These are phyloP conservation scores for Luperina nickerlii DNA, from an alignment of 2,888 invertebrate genomes.

Conservation along the genomic window DNA sequence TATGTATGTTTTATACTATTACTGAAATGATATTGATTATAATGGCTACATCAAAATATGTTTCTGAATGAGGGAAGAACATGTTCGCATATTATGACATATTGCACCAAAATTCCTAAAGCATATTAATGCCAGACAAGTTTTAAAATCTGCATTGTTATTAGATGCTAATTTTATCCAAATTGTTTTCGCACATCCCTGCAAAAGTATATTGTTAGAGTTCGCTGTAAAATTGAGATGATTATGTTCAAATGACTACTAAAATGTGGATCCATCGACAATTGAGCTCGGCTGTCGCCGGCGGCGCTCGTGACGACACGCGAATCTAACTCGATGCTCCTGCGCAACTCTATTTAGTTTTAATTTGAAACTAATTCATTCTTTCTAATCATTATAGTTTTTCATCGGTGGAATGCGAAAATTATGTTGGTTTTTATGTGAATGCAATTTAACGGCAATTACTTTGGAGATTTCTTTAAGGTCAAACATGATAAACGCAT, in stretches of 20 bases:
- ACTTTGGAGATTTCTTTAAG: slow-evolving; percentile 9
- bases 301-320: slow-evolving; percentile 83
- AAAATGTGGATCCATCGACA: slow-evolving; percentile 62
- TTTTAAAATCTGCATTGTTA: slow-evolving; percentile 19
- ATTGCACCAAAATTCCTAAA: slow-evolving; percentile 10
- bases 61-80: background rate
- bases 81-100: background rate
- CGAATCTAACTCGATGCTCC: slow-evolving; percentile 77
- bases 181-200: slow-evolving; percentile 47
- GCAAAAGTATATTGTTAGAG: slow-evolving; percentile 49
- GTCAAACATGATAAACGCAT: background rate
- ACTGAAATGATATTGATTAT: background rate
- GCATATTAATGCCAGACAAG: background rate
- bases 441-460: slow-evolving; percentile 40
- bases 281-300: slow-evolving; percentile 63
- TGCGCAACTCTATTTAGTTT: slow-evolving; percentile 76
- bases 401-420: slow-evolving; percentile 63
- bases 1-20: background rate
- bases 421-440: slow-evolving; percentile 56
- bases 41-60: background rate
- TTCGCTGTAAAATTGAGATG: slow-evolving; percentile 55
- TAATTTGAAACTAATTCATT: slow-evolving; percentile 73
- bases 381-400: slow-evolving; percentile 60
- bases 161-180: slow-evolving; percentile 47
- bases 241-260: slow-evolving; percentile 66